A percentile compares a stretch with the other conserved stretches of the same genome.
phyloP scores from a whole-genome alignment of 1,140 invertebrate genomes.

The Potamilus streckersoni region DNA sequence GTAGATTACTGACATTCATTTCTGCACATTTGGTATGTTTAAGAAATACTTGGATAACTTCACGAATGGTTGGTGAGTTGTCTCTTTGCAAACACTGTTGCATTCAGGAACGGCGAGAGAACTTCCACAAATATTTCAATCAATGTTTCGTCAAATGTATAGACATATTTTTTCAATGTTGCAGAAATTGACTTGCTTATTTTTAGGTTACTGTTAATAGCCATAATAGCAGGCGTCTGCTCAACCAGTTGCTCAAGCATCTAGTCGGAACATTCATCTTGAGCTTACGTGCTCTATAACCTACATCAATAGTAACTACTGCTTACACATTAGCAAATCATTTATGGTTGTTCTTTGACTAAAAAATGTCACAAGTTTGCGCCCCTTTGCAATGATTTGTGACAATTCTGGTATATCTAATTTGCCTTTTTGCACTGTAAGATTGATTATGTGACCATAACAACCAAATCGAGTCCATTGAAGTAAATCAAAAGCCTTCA shows the following conservation, averaged over 20 bases:
- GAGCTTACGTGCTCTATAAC: slow-evolving; percentile 6
- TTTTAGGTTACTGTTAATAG: background rate
- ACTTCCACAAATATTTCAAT: slow-evolving; percentile 15
- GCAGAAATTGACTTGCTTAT: background rate
- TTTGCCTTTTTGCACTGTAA: slow-evolving; percentile 21
- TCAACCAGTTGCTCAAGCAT: slow-evolving; percentile 15
- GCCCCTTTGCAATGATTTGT: no score
- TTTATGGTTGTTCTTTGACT: no score
- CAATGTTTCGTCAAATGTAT: slow-evolving; percentile 13
- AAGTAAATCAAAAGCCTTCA: slow-evolving; percentile 26
- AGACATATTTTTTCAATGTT: slow-evolving; percentile 14
- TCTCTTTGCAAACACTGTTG: slow-evolving; percentile 15
- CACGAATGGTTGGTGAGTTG: slow-evolving; percentile 20
- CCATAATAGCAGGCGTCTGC: slow-evolving; percentile 10
- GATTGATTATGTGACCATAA: slow-evolving; percentile 35
- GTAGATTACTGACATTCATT: background rate
- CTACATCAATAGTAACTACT: no score
- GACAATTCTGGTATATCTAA: background rate
- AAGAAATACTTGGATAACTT: slow-evolving; percentile 16
- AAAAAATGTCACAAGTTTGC: no score
- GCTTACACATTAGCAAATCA: no score
- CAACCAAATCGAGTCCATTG: slow-evolving; percentile 27
- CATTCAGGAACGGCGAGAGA: background rate
- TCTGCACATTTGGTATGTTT: background rate
- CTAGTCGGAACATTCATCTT: slow-evolving; percentile 21